Evolutionary conservation across 2,797 vertebrate genomes (phyloP), one percentile per base, ranked within the genome.

Genomic region (Psittacula echo): DNA sequence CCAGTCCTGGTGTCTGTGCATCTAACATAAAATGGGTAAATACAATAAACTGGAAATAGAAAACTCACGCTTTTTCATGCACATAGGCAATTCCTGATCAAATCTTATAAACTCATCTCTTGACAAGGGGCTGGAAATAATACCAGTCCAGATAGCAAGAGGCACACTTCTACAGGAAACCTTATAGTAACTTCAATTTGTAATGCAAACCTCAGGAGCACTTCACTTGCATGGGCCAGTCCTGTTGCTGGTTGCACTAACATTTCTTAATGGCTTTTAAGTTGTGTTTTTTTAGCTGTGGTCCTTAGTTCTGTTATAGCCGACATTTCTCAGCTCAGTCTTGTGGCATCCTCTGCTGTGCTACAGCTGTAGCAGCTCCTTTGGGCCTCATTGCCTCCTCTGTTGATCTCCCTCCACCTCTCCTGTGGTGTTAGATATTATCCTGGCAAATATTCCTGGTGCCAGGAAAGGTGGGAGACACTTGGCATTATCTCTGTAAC

Each of bases 201-300:
- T 58, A 41, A 56, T 62, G 50, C 22, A 8, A 42, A 68, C 10
- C 58, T 68, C 0, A 0, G 53, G 48, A 68, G 20, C 19, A 2
- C 14, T 65, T 84, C 16, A 14, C n/a, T 27, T 76, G 42, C 34
- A n/a, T 26, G 50, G 74, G n/a, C 26, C 42, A 45, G 37, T 44
- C 39, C 70, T 66, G 32, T 26, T 11, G 2, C 64, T 68, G 42
- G 13, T 54, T 73, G 15, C 61, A 37, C 11, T 66, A 30, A 45
- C 1, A 2, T 86, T 96, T 88, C 20, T 54, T 79, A 32, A 19
- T 26, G 62, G 18, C 32, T 85, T 89, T 54, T 54, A 37, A 41
- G 30, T 0, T 0, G 3, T 20, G 16, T 8, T 30, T 71, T 76
- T 85, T 70, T 17, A 62, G 5, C 34, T 82, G 34, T 62, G 20